Base-by-base conservation (phyloP, 2,888 invertebrate species). In the Neoscelio sp. region DNA sequence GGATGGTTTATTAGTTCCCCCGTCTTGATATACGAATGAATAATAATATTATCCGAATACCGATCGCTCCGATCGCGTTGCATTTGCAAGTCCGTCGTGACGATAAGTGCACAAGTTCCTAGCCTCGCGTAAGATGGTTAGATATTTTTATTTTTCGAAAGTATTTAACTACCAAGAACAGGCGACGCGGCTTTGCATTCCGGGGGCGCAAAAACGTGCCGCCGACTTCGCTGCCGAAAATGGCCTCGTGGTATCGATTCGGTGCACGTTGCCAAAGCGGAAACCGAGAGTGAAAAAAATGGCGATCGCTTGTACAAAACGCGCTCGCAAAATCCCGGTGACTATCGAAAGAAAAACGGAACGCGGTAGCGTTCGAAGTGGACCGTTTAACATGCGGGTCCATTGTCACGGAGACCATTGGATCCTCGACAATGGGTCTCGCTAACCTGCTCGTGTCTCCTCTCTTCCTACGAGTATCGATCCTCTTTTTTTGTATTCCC, bases 371-470 rank as follows among this genome's bases (percentile, higher is more conserved):
- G 81, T 76, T 80, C 80, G 67, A 84, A 85, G 82, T 85, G 82
- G 83, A 80, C 77, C 83, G 85, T 85, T 88, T 85, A 81, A 85
- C 85, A 87, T 88, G 86, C 86, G 85, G 87, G 87, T 84, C 83
- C 83, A 87, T 86, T 87, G 85, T 89, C 83, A 80, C 80, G 68
- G 78, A 82, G 82, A 82, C 84, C 84, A 84, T 84, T 82, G 85
- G 85, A 83, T 84, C 74, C 78, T 60, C 65, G 52, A 85, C 86
- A 85, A 85, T 85, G 82, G 80, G 70, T 81, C 74, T 79, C 50
- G 78, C 78, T 76, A 78, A 68, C 81, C 80, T 73, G 81, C 83
- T 78, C 82, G 62, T 56, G 73, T 80, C 79, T 83, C 81, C 67
- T 78, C 76, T 76, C 67, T 77, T 82, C 77, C 82, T 67, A 50